Percentiles rank a stretch among this genome's conserved stretches.
Evolutionary conservation across 1,140 invertebrate genomes (phyloP).

Genomic region (Cotesia vestalis): DNA sequence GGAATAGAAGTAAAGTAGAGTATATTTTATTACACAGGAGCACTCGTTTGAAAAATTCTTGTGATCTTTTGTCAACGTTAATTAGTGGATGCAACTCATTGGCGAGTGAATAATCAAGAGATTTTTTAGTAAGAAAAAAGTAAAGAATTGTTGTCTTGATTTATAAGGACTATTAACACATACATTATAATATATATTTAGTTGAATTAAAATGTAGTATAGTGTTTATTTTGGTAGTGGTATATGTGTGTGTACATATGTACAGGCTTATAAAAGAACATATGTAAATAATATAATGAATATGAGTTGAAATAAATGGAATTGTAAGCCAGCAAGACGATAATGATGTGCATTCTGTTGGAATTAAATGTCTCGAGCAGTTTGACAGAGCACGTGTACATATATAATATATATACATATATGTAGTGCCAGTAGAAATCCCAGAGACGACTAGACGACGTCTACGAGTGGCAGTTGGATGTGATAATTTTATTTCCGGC

Average conservation of each 20-base stretch:
- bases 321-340: slow-evolving; percentile 13
- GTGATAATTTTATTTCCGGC: slow-evolving; percentile 54
- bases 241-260: neutral
- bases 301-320: slow-evolving; percentile 12
- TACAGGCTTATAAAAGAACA: neutral
- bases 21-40: slow-evolving; percentile 7
- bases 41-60: neutral
- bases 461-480: slow-evolving; percentile 29
- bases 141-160: neutral
- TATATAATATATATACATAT: neutral
- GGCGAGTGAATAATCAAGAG: slow-evolving; percentile 36
- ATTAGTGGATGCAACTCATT: slow-evolving; percentile 33
- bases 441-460: slow-evolving; percentile 18
- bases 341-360: slow-evolving; percentile 29
- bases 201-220: neutral
- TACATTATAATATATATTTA: neutral
- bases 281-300: slow-evolving; percentile 12
- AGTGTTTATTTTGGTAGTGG: neutral
- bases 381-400: slow-evolving; percentile 19
- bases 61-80: slow-evolving; percentile 33
- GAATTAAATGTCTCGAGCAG: slow-evolving; percentile 31
- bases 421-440: slow-evolving; percentile 16
- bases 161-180: neutral
- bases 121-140: neutral
- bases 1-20: neutral